phyloP scores from a whole-genome alignment of 2,888 invertebrate genomes.

The Xylota sylvarum region DNA sequence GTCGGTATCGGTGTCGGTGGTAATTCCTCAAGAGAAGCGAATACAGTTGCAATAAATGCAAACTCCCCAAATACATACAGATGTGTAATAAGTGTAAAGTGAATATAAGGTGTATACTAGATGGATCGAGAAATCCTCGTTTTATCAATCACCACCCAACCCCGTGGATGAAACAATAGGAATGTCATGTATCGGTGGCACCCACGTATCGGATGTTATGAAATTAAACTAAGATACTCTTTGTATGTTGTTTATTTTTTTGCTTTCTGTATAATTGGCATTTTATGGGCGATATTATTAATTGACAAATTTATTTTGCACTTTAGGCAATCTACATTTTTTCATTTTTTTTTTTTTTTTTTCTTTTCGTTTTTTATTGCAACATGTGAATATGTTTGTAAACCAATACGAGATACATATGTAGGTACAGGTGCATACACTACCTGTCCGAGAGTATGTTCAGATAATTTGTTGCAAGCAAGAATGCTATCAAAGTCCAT shows the following conservation, averaged over 20 bases:
- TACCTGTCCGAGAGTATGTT: conserved; percentile 21
- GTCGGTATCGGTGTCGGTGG: conserved; percentile 24
- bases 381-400: neutral
- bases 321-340: conserved; percentile 28
- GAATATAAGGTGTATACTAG: conserved; percentile 48
- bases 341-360: neutral
- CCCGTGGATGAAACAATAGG: conserved; percentile 64
- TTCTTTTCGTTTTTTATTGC: no score
- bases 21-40: conserved; percentile 59
- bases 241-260: conserved; percentile 14
- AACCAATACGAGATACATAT: neutral
- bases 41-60: conserved; percentile 62
- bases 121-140: conserved; percentile 64
- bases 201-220: conserved; percentile 62
- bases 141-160: conserved; percentile 32
- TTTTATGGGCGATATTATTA: conserved; percentile 24
- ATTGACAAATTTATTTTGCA: conserved; percentile 34
- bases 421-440: conserved; percentile 6
- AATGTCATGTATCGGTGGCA: conserved; percentile 53
- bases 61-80: conserved; percentile 43
- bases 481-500: conserved; percentile 17
- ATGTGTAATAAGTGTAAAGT: conserved; percentile 34
- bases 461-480: conserved; percentile 28
- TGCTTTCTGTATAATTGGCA: conserved; percentile 21
- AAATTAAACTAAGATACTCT: conserved; percentile 33